phyloP scores from a whole-genome alignment of 2,888 invertebrate genomes.

The Campoplex nolae region DNA sequence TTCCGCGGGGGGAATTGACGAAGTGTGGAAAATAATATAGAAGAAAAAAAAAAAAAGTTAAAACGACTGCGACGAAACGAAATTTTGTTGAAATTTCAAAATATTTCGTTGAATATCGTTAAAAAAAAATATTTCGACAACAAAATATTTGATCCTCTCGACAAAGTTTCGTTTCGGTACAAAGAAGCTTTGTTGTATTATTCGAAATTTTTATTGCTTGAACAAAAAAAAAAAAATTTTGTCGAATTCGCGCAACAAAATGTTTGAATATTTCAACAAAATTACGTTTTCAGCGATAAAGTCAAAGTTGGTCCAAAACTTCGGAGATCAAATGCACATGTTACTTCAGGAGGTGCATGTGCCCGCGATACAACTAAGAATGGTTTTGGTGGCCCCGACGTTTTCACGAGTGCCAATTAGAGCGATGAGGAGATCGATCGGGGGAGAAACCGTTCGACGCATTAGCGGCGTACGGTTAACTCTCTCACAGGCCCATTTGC shows the following conservation, averaged over 20 bases:
- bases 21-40: not conserved
- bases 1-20: not conserved
- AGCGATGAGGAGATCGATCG: conserved; percentile 76
- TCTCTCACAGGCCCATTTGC: conserved; percentile 73
- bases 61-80: not conserved
- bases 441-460: conserved; percentile 76
- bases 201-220: too few relatives aligned
- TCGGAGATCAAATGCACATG: not conserved
- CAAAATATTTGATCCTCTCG: too few relatives aligned
- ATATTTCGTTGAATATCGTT: too few relatives aligned
- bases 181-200: too few relatives aligned
- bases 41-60: not conserved
- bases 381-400: conserved; percentile 53
- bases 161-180: too few relatives aligned
- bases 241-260: too few relatives aligned
- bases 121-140: too few relatives aligned
- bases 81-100: not conserved
- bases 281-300: not conserved
- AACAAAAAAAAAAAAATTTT: too few relatives aligned
- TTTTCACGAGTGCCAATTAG: conserved; percentile 80
- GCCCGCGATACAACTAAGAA: not conserved
- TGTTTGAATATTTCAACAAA: too few relatives aligned
- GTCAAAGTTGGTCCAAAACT: not conserved
- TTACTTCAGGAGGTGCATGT: not conserved
- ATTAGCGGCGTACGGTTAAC: conserved; percentile 75